Percentiles rank a stretch among this genome's conserved stretches.
phyloP scores from a whole-genome alignment of 2,888 invertebrate genomes.

The Caenorhabditis sp. region DNA sequence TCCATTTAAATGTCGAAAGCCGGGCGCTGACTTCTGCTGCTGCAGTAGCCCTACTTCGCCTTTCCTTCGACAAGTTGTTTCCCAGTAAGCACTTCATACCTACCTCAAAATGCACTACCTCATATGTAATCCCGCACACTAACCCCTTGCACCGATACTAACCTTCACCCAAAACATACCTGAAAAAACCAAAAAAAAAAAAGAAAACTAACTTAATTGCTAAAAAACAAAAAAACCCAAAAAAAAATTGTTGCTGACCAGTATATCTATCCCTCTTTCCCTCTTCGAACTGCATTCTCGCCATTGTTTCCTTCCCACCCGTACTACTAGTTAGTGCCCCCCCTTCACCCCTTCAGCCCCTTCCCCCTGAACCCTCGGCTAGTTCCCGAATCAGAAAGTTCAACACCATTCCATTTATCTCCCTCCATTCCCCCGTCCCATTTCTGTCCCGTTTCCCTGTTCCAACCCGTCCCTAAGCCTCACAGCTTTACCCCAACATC shows the following conservation, averaged over 20 bases:
- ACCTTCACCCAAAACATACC: conserved; percentile 1
- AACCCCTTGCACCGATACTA: conserved; percentile 13
- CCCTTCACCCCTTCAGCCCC: not conserved
- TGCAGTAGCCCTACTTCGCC: not conserved
- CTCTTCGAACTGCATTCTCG: not conserved
- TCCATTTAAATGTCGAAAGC: not conserved
- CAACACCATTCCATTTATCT: not conserved
- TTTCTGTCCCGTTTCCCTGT: not conserved
- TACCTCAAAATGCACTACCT: conserved; percentile 1
- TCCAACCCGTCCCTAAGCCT: not conserved
- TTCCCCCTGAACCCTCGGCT: not conserved
- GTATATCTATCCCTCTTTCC: not conserved
- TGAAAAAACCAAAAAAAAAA: conserved; percentile 2
- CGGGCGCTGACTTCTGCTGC: not conserved
- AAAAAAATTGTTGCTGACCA: not conserved
- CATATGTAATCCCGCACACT: not conserved
- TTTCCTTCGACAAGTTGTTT: not conserved
- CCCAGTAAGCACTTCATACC: conserved; percentile 1
- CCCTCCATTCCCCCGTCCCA: no score
- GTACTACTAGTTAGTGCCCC: not conserved
- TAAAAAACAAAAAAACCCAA: conserved; percentile 1
- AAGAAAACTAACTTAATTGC: not conserved
- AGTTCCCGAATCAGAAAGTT: not conserved
- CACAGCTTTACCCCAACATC: not conserved
- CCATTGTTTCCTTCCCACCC: not conserved